phyloP scores from a whole-genome alignment of 2,113 vertebrate genomes.

The Micromys minutus region DNA sequence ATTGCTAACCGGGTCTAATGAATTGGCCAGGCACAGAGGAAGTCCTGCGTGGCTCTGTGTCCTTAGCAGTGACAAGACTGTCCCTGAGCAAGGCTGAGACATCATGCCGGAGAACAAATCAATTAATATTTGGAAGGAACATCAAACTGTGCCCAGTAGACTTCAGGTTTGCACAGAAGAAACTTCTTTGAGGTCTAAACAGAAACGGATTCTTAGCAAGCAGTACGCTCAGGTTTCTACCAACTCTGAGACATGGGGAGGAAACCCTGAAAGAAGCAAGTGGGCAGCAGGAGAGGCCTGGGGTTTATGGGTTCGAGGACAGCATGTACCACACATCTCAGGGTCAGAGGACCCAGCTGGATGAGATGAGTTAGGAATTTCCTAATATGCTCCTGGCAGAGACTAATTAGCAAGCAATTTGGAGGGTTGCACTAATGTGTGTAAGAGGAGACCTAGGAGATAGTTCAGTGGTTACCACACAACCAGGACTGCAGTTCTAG shows the following conservation, averaged over 20 bases:
- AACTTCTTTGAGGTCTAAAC: slow-evolving; percentile 38
- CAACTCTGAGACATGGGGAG: accelerated
- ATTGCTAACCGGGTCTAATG: slow-evolving; percentile 36
- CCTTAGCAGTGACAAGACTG: slow-evolving; percentile 16
- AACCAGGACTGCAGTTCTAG: too few relatives aligned
- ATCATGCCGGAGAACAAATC: slow-evolving; percentile 35
- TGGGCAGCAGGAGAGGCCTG: too few relatives aligned
- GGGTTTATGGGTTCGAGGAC: accelerated
- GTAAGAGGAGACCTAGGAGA: neutral
- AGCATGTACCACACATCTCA: too few relatives aligned
- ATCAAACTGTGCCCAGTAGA: slow-evolving; percentile 57
- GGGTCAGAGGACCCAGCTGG: neutral
- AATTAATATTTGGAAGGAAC: slow-evolving; percentile 64
- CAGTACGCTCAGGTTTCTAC: neutral
- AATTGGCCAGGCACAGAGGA: slow-evolving; percentile 44
- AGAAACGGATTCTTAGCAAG: neutral
- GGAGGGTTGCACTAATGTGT: neutral
- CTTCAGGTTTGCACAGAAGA: slow-evolving; percentile 53
- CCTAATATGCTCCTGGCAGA: neutral
- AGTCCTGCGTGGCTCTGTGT: neutral
- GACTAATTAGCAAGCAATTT: neutral
- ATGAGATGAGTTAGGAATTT: neutral
- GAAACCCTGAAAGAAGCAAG: neutral
- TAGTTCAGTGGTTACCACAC: neutral
- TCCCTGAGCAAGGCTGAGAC: slow-evolving; percentile 17